Base-by-base conservation (phyloP, 1,140 invertebrate species). In the Chrysoperla carnea region DNA sequence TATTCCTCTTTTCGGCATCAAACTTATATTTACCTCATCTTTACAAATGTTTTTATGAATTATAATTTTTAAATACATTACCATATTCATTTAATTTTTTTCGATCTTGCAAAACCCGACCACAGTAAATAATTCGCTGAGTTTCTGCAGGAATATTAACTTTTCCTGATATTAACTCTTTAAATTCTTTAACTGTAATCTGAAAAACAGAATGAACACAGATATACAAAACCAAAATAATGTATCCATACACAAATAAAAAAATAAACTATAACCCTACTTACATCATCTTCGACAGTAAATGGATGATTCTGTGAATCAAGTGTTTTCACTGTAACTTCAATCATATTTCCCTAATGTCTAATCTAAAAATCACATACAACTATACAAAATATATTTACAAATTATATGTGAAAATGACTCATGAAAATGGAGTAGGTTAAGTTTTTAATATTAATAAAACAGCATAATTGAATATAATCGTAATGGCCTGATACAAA, bases 101-200 rank as follows among this genome's bases (percentile, higher is more conserved):
- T n/a, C 87, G 85, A 74, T 95, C 87, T 54, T 84, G 79, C 37
- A 95, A 64, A 42, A 96, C 87, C 60, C 85, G 67, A 8, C 91
- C 90, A 64, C 86, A 91, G 62, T 89, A 94, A 48, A 95, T 95
- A 23, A 95, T 70, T 46, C 90, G 71, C 56, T 94, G 89, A 14
- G 78, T 75, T 43, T 86, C 80, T 23, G 78, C 76, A 29, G 82
- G 63, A 49, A 94, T 81, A 42, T 73, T 75, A 28, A 89, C 75
- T 36, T 75, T 69, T 40, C 76, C 73, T 9, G 76, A 72, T 51
- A 94, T 90, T 50, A 78, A 69, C 50, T 85, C 78, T 66, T 95
- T 95, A 51, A 94, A 84, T 54, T 86, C 71, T 42, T 74, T 70
- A 15, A 95, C 84, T 31, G 86, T 91, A 35, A 78, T 78, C 88